These are phyloP conservation scores for Lerema accius DNA, from an alignment of 1,140 invertebrate species.

Conservation along the genomic window DNA sequence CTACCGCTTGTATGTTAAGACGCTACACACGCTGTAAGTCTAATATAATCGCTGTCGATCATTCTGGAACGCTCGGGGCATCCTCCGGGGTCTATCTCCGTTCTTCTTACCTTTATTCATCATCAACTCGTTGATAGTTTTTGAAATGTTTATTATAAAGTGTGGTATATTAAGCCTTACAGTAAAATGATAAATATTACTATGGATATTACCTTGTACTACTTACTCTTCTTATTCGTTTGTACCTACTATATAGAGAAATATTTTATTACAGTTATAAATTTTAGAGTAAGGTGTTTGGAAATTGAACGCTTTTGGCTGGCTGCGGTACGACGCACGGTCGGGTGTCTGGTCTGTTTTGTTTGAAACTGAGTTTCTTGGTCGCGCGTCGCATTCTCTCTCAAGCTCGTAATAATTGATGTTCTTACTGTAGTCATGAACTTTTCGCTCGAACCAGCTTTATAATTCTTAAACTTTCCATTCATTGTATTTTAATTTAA, in stretches of 20 bases:
- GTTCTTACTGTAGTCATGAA: no score
- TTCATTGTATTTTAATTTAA: no score
- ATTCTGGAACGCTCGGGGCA: background rate
- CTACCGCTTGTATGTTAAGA: constrained; percentile 13
- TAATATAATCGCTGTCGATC: background rate
- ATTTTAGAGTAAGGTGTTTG: constrained; percentile 34
- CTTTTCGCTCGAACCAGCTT: no score
- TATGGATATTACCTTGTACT: constrained; percentile 1
- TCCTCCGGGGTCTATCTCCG: background rate
- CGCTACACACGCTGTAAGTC: constrained; percentile 1
- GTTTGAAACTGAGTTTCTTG: no score
- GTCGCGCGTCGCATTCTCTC: no score
- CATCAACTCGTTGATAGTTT: constrained; percentile 18
- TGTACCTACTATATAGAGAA: constrained; percentile 26
- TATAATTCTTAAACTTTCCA: background rate
- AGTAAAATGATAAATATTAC: constrained; percentile 2
- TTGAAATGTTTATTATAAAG: constrained; percentile 18
- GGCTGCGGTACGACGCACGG: constrained; percentile 19
- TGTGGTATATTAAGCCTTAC: constrained; percentile 9
- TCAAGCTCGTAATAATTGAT: no score
- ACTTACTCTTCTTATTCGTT: constrained; percentile 37
- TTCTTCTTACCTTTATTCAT: background rate
- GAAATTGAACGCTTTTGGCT: constrained; percentile 33
- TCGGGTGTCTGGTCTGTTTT: background rate
- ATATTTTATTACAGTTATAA: constrained; percentile 37